A percentile compares a stretch with the other conserved stretches of the same genome.
Evolutionary conservation across 2,888 invertebrate genomes (phyloP).

Genomic region (Cephus nigrinus): DNA sequence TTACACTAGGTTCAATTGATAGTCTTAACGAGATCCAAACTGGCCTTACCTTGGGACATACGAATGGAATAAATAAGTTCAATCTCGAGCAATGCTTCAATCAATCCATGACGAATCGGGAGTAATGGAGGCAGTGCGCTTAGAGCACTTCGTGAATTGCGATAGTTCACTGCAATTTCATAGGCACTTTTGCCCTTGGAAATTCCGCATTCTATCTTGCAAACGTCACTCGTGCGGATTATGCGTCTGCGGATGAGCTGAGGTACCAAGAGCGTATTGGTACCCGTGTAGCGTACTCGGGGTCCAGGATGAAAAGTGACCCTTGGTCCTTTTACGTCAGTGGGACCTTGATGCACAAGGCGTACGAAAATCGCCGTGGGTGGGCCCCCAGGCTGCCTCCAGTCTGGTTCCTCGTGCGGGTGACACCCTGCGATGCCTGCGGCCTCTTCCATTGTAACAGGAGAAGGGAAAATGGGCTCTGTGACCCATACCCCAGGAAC

Average conservation of each 20-base stretch:
- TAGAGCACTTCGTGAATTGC: background rate
- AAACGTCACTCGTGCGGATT: background rate
- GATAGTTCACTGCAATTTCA: background rate
- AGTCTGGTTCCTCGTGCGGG: constrained; percentile 36
- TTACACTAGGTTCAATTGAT: background rate
- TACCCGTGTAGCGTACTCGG: background rate
- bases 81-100: background rate
- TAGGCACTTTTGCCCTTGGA: background rate
- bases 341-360: constrained; percentile 7
- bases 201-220: background rate
- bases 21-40: background rate
- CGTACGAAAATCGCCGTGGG: constrained; percentile 39
- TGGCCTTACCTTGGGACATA: background rate
- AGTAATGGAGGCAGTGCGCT: background rate
- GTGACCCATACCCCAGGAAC: constrained; percentile 12
- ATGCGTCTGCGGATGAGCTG: background rate
- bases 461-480: constrained; percentile 27
- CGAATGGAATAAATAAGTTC: background rate
- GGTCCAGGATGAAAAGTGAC: background rate
- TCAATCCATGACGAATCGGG: background rate
- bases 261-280: background rate
- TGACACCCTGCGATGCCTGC: constrained; percentile 32
- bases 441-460: constrained; percentile 32
- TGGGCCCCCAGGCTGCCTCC: constrained; percentile 37
- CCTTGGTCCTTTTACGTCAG: constrained; percentile 21